Percentiles rank a stretch among this genome's conserved stretches.
Conservation (phyloP, 1,140 invertebrate genomes). For the Thrips palmi region DNA sequence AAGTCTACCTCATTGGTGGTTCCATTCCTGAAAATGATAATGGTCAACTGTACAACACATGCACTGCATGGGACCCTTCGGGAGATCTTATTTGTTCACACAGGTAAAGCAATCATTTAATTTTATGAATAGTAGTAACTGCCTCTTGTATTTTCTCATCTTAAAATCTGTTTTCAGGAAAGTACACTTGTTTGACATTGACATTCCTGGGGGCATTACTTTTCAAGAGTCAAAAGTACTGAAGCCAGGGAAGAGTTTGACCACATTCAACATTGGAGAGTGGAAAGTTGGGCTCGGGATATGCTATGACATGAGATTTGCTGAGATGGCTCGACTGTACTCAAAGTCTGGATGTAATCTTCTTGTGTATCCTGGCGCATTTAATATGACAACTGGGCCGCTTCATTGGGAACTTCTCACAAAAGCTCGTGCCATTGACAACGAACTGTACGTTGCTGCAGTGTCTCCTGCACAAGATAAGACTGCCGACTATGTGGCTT, state of each 20-base stretch:
- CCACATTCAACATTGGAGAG: conserved; percentile 49
- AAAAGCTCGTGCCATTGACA: conserved; percentile 65
- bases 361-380: conserved; percentile 81
- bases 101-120: conserved; percentile 25
- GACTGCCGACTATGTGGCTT: conserved; percentile 61
- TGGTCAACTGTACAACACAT: conserved; percentile 72
- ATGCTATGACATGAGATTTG: conserved; percentile 87
- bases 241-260: conserved; percentile 52
- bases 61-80: conserved; percentile 65
- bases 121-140: conserved; percentile 5
- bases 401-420: conserved; percentile 78
- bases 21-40: conserved; percentile 66
- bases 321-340: conserved; percentile 18
- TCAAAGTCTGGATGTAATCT: conserved; percentile 50
- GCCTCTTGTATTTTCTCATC: no score
- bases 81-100: conserved; percentile 58
- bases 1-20: conserved; percentile 72
- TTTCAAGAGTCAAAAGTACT: conserved; percentile 83
- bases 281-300: conserved; percentile 80
- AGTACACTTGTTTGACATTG: conserved; percentile 91
- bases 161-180: no score
- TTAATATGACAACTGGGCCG: conserved; percentile 90
- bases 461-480: conserved; percentile 59
- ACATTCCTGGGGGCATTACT: conserved; percentile 79
- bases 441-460: conserved; percentile 59